Conservation (phyloP, 2,797 vertebrate species). For the Sternarchorhynchus goeldii region DNA sequence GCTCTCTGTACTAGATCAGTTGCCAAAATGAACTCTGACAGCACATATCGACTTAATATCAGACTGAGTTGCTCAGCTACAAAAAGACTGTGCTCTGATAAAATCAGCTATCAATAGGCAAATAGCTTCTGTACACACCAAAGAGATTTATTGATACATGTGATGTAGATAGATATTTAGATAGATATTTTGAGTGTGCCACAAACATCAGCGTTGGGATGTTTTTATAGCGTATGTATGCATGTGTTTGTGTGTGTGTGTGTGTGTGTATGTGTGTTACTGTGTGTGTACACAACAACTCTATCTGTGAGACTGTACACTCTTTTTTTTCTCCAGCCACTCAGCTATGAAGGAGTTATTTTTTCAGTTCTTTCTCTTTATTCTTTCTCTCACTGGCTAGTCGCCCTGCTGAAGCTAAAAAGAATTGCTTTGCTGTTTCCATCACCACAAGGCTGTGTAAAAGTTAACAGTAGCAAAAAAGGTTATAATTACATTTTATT, state of each 20-base stretch:
- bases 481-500: slow-evolving; percentile 79
- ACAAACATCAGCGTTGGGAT: slow-evolving; percentile 56
- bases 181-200: slow-evolving; percentile 72
- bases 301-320: slow-evolving; percentile 55
- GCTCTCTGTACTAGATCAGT: slow-evolving; percentile 61
- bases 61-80: slow-evolving; percentile 78
- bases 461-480: slow-evolving; percentile 73
- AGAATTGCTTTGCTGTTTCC: slow-evolving; percentile 72
- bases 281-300: too few species aligned
- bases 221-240: slow-evolving; percentile 60
- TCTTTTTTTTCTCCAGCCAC: slow-evolving; percentile 46
- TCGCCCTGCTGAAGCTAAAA: slow-evolving; percentile 69
- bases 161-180: slow-evolving; percentile 96
- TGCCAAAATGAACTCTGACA: slow-evolving; percentile 80
- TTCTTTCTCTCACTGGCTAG: slow-evolving; percentile 47
- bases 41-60: slow-evolving; percentile 84
- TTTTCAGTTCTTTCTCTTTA: slow-evolving; percentile 38
- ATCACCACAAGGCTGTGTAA: slow-evolving; percentile 45
- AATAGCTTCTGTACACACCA: slow-evolving; percentile 80
- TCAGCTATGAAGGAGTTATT: slow-evolving; percentile 64
- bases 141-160: slow-evolving; percentile 89
- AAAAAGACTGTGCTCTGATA: slow-evolving; percentile 90
- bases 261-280: too few species aligned
- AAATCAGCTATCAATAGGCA: slow-evolving; percentile 98
- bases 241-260: too few species aligned